A percentile compares a stretch with the other conserved stretches of the same genome.
Evolutionary conservation across 2,113 vertebrate genomes (phyloP).

Genomic region (Rallus limicola): DNA sequence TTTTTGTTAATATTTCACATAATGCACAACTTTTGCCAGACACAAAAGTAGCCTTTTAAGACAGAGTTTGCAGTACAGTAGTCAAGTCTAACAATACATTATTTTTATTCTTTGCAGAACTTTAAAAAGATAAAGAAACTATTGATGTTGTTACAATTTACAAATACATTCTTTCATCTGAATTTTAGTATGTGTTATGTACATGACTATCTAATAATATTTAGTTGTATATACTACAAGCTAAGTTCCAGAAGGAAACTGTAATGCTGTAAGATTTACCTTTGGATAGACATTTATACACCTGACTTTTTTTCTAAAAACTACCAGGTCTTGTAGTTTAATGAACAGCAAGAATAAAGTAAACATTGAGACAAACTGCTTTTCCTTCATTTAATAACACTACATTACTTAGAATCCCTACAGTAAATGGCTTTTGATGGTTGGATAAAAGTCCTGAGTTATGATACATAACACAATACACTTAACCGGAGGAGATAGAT

Average conservation of each 20-base stretch:
- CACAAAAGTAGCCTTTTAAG: slow-evolving; percentile 73
- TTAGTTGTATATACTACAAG: slow-evolving; percentile 56
- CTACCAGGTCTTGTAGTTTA: slow-evolving; percentile 16
- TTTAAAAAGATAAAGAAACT: slow-evolving; percentile 76
- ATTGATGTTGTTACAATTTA: slow-evolving; percentile 76
- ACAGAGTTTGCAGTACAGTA: slow-evolving; percentile 68
- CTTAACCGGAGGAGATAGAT: not conserved
- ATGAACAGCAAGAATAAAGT: slow-evolving; percentile 38
- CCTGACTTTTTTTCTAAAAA: slow-evolving; percentile 39
- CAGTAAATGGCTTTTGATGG: slow-evolving; percentile 18
- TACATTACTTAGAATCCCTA: not conserved
- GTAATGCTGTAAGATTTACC: slow-evolving; percentile 57
- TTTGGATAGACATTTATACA: slow-evolving; percentile 50
- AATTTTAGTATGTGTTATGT: slow-evolving; percentile 69
- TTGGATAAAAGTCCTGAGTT: slow-evolving; percentile 32
- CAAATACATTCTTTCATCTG: slow-evolving; percentile 83
- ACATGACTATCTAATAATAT: slow-evolving; percentile 69
- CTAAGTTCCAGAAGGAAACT: slow-evolving; percentile 66
- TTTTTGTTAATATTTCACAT: slow-evolving; percentile 71
- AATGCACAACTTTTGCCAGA: slow-evolving; percentile 72
- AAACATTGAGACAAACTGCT: slow-evolving; percentile 4
- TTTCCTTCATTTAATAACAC: slow-evolving; percentile 42
- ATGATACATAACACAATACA: not conserved
- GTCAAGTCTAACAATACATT: slow-evolving; percentile 70
- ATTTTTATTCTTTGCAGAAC: slow-evolving; percentile 70